Percentiles rank a stretch among this genome's conserved stretches.
These are phyloP conservation scores for Gastracanthus pulcherrimus DNA, from an alignment of 2,888 invertebrate genomes.

Conservation along the genomic window DNA sequence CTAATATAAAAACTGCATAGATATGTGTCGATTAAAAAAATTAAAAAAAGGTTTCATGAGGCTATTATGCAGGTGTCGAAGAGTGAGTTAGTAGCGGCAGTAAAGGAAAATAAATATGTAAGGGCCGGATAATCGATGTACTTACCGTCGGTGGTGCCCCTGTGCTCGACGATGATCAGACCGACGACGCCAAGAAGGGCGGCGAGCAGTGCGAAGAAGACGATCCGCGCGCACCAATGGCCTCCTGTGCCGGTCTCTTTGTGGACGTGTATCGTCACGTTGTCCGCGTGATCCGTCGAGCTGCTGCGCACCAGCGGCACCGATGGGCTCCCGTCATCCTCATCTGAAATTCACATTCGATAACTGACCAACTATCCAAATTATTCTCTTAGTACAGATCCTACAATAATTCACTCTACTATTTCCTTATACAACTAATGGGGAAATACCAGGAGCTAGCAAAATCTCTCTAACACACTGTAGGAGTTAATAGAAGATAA, in stretches of 20 bases:
- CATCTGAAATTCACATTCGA: slow-evolving; percentile 65
- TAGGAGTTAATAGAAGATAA: no score
- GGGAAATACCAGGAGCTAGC: no score
- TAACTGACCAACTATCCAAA: background rate
- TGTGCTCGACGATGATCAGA: slow-evolving; percentile 88
- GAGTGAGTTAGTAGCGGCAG: no score
- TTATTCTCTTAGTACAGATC: no score
- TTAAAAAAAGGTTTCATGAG: no score
- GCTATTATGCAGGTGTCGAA: no score
- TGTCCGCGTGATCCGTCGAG: slow-evolving; percentile 73
- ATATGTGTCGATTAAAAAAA: no score
- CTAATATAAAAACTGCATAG: no score
- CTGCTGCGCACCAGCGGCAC: background rate
- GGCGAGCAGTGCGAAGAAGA: slow-evolving; percentile 88
- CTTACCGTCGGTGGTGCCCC: slow-evolving; percentile 87
- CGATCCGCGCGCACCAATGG: slow-evolving; percentile 90
- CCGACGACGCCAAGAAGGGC: slow-evolving; percentile 86
- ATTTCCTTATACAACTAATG: background rate
- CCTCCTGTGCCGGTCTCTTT: slow-evolving; percentile 89
- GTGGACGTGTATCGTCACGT: slow-evolving; percentile 87
- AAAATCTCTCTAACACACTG: no score
- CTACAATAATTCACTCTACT: no score
- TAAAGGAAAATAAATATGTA: no score
- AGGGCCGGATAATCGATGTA: background rate
- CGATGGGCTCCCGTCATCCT: slow-evolving; percentile 62